Percentiles rank a stretch among this genome's conserved stretches.
Evolutionary conservation across 2,888 invertebrate species (phyloP).

Genomic region (Aspidapion aeneum): DNA sequence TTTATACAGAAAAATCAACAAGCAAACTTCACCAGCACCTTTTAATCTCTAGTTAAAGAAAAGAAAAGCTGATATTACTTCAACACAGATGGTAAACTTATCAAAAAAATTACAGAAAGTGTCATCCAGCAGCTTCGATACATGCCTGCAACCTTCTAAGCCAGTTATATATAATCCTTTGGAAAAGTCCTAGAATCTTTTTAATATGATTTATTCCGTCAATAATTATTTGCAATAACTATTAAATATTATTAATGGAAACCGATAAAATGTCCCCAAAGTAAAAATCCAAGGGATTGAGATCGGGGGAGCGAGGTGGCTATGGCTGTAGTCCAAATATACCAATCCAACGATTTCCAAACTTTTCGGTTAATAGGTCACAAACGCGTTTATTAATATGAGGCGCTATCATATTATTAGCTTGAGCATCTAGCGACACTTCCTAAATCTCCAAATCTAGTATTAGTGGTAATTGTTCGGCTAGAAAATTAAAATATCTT

Average conservation of each 20-base stretch:
- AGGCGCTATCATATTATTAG: not conserved
- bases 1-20: no score
- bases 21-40: no score
- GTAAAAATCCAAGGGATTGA: not conserved
- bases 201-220: not conserved
- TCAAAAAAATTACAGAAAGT: not conserved
- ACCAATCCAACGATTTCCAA: not conserved
- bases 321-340: not conserved
- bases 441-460: not conserved
- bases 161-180: not conserved
- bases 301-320: not conserved
- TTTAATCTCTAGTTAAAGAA: no score
- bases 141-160: not conserved
- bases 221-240: not conserved
- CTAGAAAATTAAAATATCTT: not conserved
- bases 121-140: not conserved
- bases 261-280: not conserved
- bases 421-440: not conserved
- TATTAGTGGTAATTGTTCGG: not conserved
- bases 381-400: not conserved
- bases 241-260: not conserved
- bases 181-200: not conserved
- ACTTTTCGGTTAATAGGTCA: not conserved
- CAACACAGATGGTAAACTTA: not conserved
- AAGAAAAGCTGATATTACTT: no score